These are phyloP conservation scores for Silurus glanis DNA, from an alignment of 2,113 vertebrate genomes.

Conservation along the genomic window DNA sequence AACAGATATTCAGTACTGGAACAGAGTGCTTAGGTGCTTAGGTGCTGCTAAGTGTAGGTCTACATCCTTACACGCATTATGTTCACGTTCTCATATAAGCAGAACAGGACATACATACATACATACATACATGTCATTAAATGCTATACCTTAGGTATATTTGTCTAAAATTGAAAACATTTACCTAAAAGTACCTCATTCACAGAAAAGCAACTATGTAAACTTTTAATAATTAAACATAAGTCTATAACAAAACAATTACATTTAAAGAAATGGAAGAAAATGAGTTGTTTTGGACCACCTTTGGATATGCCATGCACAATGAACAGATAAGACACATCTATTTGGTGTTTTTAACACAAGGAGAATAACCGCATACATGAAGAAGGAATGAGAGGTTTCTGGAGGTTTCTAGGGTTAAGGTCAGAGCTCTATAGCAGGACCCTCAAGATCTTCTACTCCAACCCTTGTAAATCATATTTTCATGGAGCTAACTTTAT, in stretches of 20 bases:
- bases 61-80: not conserved
- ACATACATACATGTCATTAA: not conserved
- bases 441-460: too few relatives aligned
- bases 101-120: constrained; percentile 7
- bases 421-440: too few relatives aligned
- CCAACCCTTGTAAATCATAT: too few relatives aligned
- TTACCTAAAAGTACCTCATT: not conserved
- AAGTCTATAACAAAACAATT: not conserved
- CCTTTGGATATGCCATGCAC: not conserved
- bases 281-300: not conserved
- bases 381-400: too few relatives aligned
- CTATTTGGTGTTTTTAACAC: not conserved
- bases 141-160: not conserved
- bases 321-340: not conserved
- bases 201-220: not conserved
- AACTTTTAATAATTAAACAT: not conserved
- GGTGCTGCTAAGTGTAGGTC: not conserved
- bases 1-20: constrained; percentile 26
- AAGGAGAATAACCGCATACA: not conserved
- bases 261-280: too few relatives aligned
- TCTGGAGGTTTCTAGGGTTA: too few relatives aligned
- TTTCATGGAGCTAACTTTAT: too few relatives aligned
- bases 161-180: not conserved
- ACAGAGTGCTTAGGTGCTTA: not conserved
- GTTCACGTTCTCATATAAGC: constrained; percentile 50